Evolutionary conservation across 2,113 vertebrate genomes (phyloP).

Genomic region (Penelope pileata): DNA sequence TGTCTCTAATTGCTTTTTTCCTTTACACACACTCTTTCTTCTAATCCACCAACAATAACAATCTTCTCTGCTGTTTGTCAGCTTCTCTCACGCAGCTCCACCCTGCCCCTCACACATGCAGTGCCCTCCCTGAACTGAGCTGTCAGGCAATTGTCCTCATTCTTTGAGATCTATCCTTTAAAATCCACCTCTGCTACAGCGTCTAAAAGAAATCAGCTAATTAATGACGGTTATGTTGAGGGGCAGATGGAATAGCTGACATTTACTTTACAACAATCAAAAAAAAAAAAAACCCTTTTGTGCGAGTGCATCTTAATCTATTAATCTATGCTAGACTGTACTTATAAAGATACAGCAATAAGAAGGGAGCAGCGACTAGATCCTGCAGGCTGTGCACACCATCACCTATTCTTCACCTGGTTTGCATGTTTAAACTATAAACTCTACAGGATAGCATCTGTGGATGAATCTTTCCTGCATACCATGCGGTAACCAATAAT

Average conservation of each 20-base stretch:
- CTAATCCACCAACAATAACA: conserved; percentile 46
- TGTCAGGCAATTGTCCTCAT: conserved; percentile 33
- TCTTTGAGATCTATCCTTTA: conserved; percentile 55
- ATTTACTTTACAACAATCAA: conserved; percentile 45
- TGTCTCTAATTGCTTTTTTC: conserved; percentile 34
- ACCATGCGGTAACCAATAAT: not conserved
- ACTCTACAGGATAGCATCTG: not conserved
- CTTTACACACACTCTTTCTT: not conserved
- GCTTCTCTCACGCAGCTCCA: conserved; percentile 42
- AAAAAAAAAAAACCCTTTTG: not conserved
- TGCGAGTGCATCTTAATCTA: conserved; percentile 3
- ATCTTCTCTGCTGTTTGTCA: conserved; percentile 33
- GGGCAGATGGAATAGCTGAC: conserved; percentile 67
- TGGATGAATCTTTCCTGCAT: not conserved
- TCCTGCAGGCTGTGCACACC: not conserved
- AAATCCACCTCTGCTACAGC: conserved; percentile 43
- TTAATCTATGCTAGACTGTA: not conserved
- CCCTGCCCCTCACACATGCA: conserved; percentile 34
- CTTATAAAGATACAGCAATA: not conserved
- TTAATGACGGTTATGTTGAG: conserved; percentile 58
- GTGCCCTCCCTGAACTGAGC: conserved; percentile 54
- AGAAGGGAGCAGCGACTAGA: not conserved
- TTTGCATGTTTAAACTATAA: conserved; percentile 1
- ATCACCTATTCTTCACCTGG: not conserved
- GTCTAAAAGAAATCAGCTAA: conserved; percentile 57